Percentiles rank a stretch among this genome's conserved stretches.
Evolutionary conservation across 2,113 vertebrate species (phyloP).

Genomic region (Pyrgilauda ruficollis): DNA sequence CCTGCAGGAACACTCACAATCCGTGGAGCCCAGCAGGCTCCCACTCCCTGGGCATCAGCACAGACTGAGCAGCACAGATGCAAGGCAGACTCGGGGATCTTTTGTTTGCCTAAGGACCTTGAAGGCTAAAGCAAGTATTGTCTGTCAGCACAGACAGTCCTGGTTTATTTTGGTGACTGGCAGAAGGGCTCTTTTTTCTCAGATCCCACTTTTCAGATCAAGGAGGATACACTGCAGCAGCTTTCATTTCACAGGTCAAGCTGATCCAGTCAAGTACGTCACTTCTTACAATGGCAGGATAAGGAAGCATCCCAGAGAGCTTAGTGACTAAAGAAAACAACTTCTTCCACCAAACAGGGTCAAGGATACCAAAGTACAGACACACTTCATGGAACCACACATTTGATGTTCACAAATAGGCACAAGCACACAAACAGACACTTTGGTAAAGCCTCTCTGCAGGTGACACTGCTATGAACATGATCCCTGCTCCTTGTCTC

Average conservation of each 20-base stretch:
- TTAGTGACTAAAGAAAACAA: background rate
- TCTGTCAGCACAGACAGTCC: background rate
- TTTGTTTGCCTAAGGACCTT: background rate
- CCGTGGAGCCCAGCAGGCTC: background rate
- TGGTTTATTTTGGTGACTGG: background rate
- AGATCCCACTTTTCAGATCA: background rate
- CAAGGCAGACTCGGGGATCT: background rate
- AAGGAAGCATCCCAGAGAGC: background rate
- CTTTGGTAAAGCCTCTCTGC: accelerated
- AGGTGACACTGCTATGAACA: accelerated
- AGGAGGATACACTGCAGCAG: background rate
- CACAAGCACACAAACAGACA: background rate
- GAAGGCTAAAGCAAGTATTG: background rate
- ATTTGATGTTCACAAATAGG: background rate
- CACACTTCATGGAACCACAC: background rate
- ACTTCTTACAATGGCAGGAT: background rate
- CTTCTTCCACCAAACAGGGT: background rate
- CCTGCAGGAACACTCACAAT: background rate
- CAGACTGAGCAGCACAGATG: background rate
- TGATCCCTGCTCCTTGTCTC: accelerated
- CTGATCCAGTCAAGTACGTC: background rate
- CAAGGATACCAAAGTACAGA: background rate
- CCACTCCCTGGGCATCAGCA: background rate
- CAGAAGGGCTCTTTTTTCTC: background rate
- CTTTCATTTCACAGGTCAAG: background rate